phyloP scores from a whole-genome alignment of 2,888 invertebrate species.

The Lithophane ornitopus region DNA sequence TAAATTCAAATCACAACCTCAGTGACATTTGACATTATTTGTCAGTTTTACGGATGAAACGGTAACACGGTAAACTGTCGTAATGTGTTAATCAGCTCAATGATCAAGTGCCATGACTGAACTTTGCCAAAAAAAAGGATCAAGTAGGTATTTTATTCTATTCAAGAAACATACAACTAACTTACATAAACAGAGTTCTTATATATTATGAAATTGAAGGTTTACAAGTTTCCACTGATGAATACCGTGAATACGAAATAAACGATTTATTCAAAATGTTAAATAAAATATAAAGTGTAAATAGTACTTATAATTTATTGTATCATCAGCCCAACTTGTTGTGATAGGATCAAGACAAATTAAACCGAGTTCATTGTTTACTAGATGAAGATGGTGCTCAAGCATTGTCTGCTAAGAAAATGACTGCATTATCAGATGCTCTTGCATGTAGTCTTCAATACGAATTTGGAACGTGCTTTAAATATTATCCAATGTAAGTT shows the following conservation, averaged over 20 bases:
- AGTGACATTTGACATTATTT: not conserved
- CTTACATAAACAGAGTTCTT: not conserved
- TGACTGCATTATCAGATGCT: not conserved
- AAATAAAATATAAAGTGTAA: no score
- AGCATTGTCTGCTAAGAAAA: not conserved
- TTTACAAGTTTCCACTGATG: not conserved
- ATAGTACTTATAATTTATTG: no score
- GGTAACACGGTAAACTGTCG: not conserved
- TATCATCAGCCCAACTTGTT: not conserved
- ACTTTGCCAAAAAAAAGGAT: not conserved
- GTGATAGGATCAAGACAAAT: not conserved
- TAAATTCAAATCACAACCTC: not conserved
- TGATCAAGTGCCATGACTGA: not conserved
- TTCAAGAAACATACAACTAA: not conserved
- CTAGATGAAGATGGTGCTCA: not conserved
- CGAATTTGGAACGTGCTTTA: conserved; percentile 33
- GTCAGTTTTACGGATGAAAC: not conserved
- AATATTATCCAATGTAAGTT: conserved; percentile 32
- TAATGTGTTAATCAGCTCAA: not conserved
- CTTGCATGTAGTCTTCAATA: conserved; percentile 25
- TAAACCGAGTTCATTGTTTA: conserved; percentile 2
- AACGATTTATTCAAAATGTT: no score
- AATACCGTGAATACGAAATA: no score
- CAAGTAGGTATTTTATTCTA: not conserved
- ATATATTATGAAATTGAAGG: not conserved